Conservation (phyloP, 2,797 vertebrate genomes). For the Smutsia temminckii region DNA sequence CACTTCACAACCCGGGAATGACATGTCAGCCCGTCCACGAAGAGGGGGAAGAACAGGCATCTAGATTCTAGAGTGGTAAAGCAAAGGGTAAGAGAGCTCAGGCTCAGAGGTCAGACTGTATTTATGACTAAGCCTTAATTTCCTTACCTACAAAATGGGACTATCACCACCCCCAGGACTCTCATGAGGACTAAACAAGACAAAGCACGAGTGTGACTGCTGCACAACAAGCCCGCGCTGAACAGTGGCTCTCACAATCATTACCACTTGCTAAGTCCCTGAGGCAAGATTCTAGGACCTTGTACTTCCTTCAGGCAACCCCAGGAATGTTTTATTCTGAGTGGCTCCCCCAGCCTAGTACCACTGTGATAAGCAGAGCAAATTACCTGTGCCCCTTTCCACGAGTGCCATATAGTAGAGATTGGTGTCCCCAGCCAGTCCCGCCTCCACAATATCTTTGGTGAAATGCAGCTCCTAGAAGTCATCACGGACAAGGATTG, state of each 20-base stretch:
- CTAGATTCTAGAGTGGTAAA: not conserved
- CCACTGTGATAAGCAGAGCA: not conserved
- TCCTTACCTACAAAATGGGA: not conserved
- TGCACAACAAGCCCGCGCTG: not conserved
- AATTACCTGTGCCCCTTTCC: constrained; percentile 96
- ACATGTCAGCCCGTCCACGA: not conserved
- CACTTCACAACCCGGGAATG: not conserved
- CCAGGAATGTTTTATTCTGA: not conserved
- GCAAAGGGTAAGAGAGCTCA: not conserved
- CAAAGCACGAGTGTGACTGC: not conserved
- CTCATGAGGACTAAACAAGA: not conserved
- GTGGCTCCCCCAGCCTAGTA: not conserved
- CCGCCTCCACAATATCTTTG: constrained; percentile 90
- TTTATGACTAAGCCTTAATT: not conserved
- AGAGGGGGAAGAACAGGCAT: not conserved
- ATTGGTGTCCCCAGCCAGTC: constrained; percentile 93
- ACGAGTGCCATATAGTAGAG: constrained; percentile 94
- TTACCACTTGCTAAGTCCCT: not conserved
- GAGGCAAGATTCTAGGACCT: not conserved
- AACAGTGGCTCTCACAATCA: not conserved
- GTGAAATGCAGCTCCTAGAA: constrained; percentile 90
- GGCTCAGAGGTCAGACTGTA: not conserved
- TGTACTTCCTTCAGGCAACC: not conserved
- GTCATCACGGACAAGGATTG: not conserved
- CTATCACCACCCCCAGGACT: not conserved